Evolutionary conservation across 2,797 vertebrate genomes (phyloP).

Genomic region (Heteromormyrus szaboi): DNA sequence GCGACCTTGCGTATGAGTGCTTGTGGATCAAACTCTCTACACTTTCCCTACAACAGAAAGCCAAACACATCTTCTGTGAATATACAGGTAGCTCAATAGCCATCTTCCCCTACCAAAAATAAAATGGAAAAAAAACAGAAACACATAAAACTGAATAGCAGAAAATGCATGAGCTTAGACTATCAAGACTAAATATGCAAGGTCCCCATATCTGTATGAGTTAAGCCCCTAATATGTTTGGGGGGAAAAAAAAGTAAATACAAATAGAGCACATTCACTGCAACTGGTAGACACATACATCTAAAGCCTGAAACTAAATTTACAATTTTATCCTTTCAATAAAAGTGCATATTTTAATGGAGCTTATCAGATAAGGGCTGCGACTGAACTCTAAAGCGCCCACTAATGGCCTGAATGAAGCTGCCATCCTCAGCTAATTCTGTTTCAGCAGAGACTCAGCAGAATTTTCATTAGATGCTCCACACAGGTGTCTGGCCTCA

Average conservation of each 20-base stretch:
- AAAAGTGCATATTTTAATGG: neutral
- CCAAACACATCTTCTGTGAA: constrained; percentile 33
- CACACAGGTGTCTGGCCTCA: neutral
- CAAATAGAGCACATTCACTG: neutral
- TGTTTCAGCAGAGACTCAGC: neutral
- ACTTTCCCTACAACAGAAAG: constrained; percentile 83
- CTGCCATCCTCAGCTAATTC: neutral
- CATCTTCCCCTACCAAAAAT: neutral
- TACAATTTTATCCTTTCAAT: neutral
- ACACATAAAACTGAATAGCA: neutral
- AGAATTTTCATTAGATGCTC: neutral
- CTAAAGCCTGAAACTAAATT: neutral
- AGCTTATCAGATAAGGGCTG: neutral
- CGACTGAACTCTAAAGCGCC: neutral
- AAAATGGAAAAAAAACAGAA: neutral
- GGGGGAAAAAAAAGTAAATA: neutral
- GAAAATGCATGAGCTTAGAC: neutral
- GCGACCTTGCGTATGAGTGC: constrained; percentile 95
- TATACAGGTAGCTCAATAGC: constrained; percentile 13
- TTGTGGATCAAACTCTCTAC: constrained; percentile 98
- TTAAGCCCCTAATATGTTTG: neutral
- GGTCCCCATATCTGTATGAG: neutral
- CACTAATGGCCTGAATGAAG: neutral
- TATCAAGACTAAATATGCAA: neutral
- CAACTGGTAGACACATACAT: neutral